Evolutionary conservation across 2,888 invertebrate genomes (phyloP).

Genomic region (Drosophila monieri): DNA sequence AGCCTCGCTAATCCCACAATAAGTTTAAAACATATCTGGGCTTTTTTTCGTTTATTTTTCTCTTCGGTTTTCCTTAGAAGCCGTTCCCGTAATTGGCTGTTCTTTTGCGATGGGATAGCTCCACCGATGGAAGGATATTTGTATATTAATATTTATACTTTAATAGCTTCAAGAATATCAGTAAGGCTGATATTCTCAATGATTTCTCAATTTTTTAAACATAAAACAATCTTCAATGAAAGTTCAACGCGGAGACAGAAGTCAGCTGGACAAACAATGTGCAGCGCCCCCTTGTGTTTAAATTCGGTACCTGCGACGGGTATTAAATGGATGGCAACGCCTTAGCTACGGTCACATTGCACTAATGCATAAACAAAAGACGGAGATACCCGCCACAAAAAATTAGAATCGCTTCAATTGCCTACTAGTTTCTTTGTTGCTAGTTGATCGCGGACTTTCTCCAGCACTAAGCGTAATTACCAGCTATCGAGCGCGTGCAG

Average conservation of each 20-base stretch:
- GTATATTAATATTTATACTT: background rate
- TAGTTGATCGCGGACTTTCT: constrained; percentile 12
- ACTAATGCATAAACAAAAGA: constrained; percentile 4
- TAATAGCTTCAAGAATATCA: background rate
- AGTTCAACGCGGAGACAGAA: background rate
- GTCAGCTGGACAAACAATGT: background rate
- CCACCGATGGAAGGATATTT: background rate
- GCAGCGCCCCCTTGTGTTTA: background rate
- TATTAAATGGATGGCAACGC: background rate
- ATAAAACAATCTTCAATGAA: background rate
- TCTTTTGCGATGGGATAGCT: background rate
- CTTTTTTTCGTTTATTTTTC: background rate
- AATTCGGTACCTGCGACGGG: background rate
- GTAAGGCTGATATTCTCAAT: background rate
- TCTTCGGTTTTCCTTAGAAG: background rate
- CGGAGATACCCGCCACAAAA: constrained; percentile 14
- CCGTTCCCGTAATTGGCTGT: background rate
- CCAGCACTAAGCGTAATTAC: constrained; percentile 3
- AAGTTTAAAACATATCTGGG: background rate
- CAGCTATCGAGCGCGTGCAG: constrained; percentile 6
- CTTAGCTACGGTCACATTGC: background rate
- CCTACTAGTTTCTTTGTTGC: constrained; percentile 39
- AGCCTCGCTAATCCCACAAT: background rate
- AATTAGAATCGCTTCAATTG: constrained; percentile 11
- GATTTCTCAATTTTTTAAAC: background rate